phyloP scores from a whole-genome alignment of 2,113 vertebrate genomes.

The Nasalis larvatus region DNA sequence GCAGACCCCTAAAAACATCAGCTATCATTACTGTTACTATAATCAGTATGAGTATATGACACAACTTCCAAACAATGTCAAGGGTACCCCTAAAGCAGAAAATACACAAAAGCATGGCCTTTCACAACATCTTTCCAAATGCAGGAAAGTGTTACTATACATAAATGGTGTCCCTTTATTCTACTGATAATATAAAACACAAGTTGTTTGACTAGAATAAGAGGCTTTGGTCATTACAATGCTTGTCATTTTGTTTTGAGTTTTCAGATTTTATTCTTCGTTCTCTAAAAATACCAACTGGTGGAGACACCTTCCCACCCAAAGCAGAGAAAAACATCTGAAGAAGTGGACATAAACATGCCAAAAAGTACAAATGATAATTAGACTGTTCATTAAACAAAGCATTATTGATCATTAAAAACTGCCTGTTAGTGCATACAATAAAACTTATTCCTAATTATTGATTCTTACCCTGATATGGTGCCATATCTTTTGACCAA shows the following conservation, averaged over 20 bases:
- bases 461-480: slow-evolving; percentile 92
- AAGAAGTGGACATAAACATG: background rate
- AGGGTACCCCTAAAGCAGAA: background rate
- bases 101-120: background rate
- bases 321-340: background rate
- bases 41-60: background rate
- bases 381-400: background rate
- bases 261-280: background rate
- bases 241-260: background rate
- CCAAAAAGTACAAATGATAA: background rate
- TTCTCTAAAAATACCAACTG: background rate
- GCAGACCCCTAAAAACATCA: background rate
- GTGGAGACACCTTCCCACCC: background rate
- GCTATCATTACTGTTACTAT: background rate
- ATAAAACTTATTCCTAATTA: background rate
- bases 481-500: slow-evolving; percentile 96
- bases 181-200: background rate
- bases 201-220: background rate
- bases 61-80: background rate
- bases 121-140: background rate
- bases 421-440: background rate
- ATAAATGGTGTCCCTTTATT: background rate
- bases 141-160: background rate
- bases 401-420: background rate
- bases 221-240: background rate